Conservation (phyloP, 2,888 invertebrate genomes). For the Acanthococcus lagerstroemiae region DNA sequence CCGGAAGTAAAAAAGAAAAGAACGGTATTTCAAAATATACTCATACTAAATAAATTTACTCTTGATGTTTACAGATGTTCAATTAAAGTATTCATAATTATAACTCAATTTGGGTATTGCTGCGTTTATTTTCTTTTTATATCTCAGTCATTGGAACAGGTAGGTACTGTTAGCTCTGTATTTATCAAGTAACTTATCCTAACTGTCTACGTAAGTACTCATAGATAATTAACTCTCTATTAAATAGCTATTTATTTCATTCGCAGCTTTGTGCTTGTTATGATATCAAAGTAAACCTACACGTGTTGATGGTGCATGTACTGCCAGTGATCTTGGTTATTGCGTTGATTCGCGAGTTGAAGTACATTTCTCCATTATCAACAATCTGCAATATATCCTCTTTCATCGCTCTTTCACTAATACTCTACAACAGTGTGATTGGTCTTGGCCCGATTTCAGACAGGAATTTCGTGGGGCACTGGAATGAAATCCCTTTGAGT, state of each 20-base stretch:
- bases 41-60: no score
- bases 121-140: constrained; percentile 95
- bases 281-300: no score
- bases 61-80: constrained; percentile 46
- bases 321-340: constrained; percentile 61
- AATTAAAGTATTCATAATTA: constrained; percentile 77
- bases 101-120: constrained; percentile 97
- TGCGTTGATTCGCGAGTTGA: constrained; percentile 65
- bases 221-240: no score
- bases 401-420: constrained; percentile 60
- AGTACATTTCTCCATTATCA: constrained; percentile 66
- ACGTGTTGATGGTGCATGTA: no score
- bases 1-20: no score
- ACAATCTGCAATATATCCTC: constrained; percentile 68
- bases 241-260: no score
- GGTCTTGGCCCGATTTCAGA: constrained; percentile 56
- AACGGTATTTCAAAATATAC: no score
- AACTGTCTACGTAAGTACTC: no score
- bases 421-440: constrained; percentile 63
- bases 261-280: no score
- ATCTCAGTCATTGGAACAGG: constrained; percentile 71
- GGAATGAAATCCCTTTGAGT: constrained; percentile 63
- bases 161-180: no score
- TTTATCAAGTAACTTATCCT: no score
- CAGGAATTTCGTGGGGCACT: constrained; percentile 50